phyloP scores from a whole-genome alignment of 2,797 vertebrate genomes.

The Aphelocoma californica region DNA sequence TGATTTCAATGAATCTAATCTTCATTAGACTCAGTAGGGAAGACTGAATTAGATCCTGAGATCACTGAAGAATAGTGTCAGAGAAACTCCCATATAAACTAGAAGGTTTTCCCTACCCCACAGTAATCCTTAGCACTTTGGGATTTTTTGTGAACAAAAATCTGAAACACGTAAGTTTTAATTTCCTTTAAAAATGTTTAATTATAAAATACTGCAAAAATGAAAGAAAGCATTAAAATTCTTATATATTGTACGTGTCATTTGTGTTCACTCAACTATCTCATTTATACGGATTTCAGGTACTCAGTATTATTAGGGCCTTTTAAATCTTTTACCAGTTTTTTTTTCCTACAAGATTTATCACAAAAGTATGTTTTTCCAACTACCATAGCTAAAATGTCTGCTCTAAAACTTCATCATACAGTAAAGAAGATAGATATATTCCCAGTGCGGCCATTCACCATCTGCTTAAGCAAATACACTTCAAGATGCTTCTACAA shows the following conservation, averaged over 20 bases:
- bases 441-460: conserved; percentile 56
- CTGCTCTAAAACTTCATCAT: conserved; percentile 68
- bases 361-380: conserved; percentile 36
- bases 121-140: not conserved
- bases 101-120: not conserved
- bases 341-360: not conserved
- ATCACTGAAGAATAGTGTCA: not conserved
- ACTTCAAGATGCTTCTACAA: conserved; percentile 67
- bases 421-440: conserved; percentile 65
- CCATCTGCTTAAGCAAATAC: conserved; percentile 77
- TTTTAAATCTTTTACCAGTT: not conserved
- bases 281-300: not conserved
- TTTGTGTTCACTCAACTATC: not conserved
- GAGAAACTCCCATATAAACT: not conserved
- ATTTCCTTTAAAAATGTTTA: not conserved
- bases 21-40: not conserved
- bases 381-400: conserved; percentile 30
- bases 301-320: not conserved
- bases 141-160: not conserved
- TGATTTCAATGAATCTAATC: not conserved
- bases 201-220: not conserved
- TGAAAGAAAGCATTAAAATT: not conserved
- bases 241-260: not conserved
- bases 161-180: not conserved
- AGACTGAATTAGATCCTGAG: not conserved